Evolutionary conservation across 2,888 invertebrate genomes (phyloP), one percentile per base, ranked within the genome.

Genomic region (Mesochorus sp.): DNA sequence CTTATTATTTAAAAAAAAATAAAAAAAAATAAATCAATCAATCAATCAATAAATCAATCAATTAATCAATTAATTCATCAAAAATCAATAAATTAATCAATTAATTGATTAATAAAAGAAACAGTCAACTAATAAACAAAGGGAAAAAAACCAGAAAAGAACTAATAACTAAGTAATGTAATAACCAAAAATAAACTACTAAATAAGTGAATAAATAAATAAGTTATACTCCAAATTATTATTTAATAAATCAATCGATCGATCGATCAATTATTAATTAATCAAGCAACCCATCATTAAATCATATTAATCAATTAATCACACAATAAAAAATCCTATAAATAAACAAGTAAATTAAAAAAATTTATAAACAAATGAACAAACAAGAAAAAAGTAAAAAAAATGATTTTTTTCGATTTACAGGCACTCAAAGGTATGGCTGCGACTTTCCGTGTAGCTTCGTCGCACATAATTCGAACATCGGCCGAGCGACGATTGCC

Each of bases 361-460:
- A n/a, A n/a, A n/a, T n/a, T n/a, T n/a, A n/a, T n/a, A n/a, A n/a
- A n/a, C n/a, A n/a, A n/a, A n/a, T n/a, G n/a, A n/a, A n/a, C n/a
- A n/a, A n/a, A n/a, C n/a, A n/a, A n/a, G n/a, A n/a, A n/a, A n/a
- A n/a, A n/a, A n/a, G n/a, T n/a, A n/a, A n/a, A n/a, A n/a, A n/a
- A n/a, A n/a, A n/a, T 28, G 1, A 24, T 55, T 14, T 34, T 55
- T 53, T 28, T 53, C 10, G 24, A 70, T 42, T 68, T 19, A 85
- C 88, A 97, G 97, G 96, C 97, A 0, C 92, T 97, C 71, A 97
- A 97, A 92, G 97, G 97, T 90, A 97, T 97, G 97, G 97, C 97
- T 0, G 96, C 97, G 0, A 97, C 97, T 2, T 97, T 97, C 93
- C 94, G 97, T 61, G 96, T 97, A 6, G 95, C 97, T 0, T 95